A percentile compares a stretch with the other conserved stretches of the same genome.
These are phyloP conservation scores for Parasteatoda lunata DNA, from an alignment of 2,888 invertebrate genomes.

Conservation along the genomic window DNA sequence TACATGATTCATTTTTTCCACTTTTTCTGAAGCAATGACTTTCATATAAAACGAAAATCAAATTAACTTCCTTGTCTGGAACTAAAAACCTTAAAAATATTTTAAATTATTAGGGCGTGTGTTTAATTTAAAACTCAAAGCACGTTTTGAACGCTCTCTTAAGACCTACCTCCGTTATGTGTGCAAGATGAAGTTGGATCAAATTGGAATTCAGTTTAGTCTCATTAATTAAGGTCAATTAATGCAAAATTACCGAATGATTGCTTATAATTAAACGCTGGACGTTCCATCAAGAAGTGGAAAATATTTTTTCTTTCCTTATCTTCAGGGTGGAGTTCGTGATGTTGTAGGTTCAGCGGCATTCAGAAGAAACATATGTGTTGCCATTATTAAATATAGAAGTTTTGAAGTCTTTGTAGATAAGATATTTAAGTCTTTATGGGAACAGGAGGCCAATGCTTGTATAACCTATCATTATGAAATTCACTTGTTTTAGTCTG, in stretches of 20 bases:
- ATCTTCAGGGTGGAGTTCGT: constrained; percentile 27
- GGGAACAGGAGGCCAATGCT: not conserved
- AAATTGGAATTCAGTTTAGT: not conserved
- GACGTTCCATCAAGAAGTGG: not conserved
- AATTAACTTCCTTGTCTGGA: too few relatives aligned
- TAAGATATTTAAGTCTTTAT: not conserved
- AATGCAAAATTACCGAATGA: not conserved
- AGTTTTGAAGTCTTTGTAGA: constrained; percentile 17
- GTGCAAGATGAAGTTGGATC: not conserved
- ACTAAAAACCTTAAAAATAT: too few relatives aligned
- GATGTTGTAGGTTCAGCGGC: not conserved
- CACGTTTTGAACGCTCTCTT: too few relatives aligned
- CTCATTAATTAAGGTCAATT: constrained; percentile 14
- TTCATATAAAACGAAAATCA: too few relatives aligned
- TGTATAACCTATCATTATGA: not conserved
- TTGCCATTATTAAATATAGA: constrained; percentile 35
- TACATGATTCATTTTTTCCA: too few relatives aligned
- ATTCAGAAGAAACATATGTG: constrained; percentile 31
- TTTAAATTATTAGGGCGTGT: too few relatives aligned
- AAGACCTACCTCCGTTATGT: not conserved
- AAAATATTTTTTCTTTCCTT: not conserved
- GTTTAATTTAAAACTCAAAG: too few relatives aligned
- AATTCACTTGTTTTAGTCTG: not conserved
- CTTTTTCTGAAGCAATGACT: too few relatives aligned
- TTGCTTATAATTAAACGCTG: not conserved